A percentile compares a stretch with the other conserved stretches of the same genome.
These are phyloP conservation scores for Tarsius wallacei DNA, from an alignment of 2,797 vertebrate species.

Conservation along the genomic window DNA sequence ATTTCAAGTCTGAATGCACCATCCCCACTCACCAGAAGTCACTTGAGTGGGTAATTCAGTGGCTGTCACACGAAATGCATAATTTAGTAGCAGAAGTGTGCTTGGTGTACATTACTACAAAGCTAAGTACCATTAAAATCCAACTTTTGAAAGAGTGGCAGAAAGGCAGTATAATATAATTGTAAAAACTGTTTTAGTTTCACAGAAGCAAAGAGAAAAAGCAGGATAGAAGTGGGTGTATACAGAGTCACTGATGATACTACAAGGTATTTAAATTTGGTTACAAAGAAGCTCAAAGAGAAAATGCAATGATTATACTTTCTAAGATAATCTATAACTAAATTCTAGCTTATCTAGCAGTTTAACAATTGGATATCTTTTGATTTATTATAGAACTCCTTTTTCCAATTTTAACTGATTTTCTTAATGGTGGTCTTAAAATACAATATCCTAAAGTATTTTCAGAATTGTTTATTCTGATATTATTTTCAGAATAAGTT, in stretches of 20 bases:
- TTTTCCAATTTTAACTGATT: constrained; percentile 48
- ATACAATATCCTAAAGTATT: not conserved
- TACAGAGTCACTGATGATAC: not conserved
- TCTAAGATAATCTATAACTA: not conserved
- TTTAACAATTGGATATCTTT: not conserved
- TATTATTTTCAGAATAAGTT: constrained; percentile 42
- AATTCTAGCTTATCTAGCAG: constrained; percentile 32
- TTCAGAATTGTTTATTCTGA: constrained; percentile 6
- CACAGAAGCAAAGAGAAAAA: constrained; percentile 13
- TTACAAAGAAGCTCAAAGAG: not conserved
- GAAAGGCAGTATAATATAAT: constrained; percentile 26
- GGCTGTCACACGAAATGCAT: not conserved
- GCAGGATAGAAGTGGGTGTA: not conserved
- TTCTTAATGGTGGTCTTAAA: not conserved
- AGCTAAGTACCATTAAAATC: constrained; percentile 25
- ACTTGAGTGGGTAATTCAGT: not conserved
- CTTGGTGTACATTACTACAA: not conserved
- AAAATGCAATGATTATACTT: constrained; percentile 15
- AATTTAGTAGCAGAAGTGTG: not conserved
- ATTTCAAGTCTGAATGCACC: not conserved
- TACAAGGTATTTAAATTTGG: not conserved
- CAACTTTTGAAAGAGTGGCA: not conserved
- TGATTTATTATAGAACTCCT: not conserved
- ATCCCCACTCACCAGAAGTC: not conserved
- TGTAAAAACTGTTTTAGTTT: not conserved